Base-by-base conservation (phyloP, 2,888 invertebrate species). In the Punctoribates punctum region DNA sequence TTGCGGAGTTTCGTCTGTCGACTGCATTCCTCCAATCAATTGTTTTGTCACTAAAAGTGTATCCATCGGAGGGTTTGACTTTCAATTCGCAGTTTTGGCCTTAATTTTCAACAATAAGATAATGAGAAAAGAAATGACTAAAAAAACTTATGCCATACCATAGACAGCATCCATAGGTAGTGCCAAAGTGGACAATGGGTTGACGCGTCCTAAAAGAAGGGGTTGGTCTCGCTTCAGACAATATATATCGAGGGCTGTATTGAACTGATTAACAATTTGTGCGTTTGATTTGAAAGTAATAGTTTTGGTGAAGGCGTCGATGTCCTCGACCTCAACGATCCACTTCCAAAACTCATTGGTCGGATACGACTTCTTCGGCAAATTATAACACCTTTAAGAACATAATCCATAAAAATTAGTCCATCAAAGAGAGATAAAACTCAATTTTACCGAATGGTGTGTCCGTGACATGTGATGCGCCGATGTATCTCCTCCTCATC, bases 261-360 rank as follows among this genome's bases (percentile, higher is more conserved):
- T 42, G 34, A 78, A 78, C 27, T 75, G 34, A 27, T 78, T 78
- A 1, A 67, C 38, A 17, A 78, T 73, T 20, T 74, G 60, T 38
- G 77, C 77, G 51, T 74, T 76, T 4, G 78, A 75, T 27, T 70
- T 57, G 38, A 78, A 78, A 9, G 46, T 73, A 38, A 78, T 60
- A 13, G 38, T 48, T 54, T 77, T 78, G 9, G 54, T 75, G 8
- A 20, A 38, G 11, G 74, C 42, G 23, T 77, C 78, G 23, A 27
- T 65, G 23, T 74, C 70, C 23, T 46, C 29, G n/a, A 77, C 34
- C n/a, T 78, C 72, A 48, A 78, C 74, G 2, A 78, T 42, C 70
- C 73, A 78, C 73, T 74, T 77, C 51, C 73, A 78, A 25, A 51
- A 67, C 60, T 74, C 73, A 62, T 65, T 65, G 15, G 27, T 62